Evolutionary conservation across 2,888 invertebrate genomes (phyloP).

Genomic region (Podabrus alpinus): DNA sequence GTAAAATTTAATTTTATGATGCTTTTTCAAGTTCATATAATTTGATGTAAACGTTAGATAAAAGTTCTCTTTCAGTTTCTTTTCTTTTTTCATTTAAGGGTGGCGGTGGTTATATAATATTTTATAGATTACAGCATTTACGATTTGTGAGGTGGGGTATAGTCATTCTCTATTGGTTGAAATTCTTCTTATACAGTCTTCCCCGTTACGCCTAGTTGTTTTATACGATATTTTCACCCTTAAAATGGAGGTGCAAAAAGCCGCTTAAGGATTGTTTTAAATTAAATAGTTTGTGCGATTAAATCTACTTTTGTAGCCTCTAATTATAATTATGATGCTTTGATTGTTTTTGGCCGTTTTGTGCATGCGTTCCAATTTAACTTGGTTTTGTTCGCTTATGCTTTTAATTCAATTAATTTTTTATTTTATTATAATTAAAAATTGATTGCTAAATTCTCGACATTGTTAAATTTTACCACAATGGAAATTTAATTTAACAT

Average conservation of each 20-base stretch:
- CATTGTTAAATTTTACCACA: background rate
- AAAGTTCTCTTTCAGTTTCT: constrained; percentile 9
- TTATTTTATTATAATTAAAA: background rate
- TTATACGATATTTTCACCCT: constrained; percentile 40
- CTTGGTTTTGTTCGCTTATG: constrained; percentile 8
- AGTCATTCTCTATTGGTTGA: constrained; percentile 42
- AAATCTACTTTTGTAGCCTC: constrained; percentile 47
- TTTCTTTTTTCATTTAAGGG: constrained; percentile 25
- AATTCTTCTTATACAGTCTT: constrained; percentile 45
- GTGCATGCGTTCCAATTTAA: constrained; percentile 17
- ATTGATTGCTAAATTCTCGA: background rate
- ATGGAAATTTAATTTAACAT: background rate
- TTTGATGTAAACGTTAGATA: constrained; percentile 8
- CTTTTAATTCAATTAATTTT: background rate
- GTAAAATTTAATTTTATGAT: constrained; percentile 32
- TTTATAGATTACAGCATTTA: constrained; percentile 34
- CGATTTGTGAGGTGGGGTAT: constrained; percentile 37
- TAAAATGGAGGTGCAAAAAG: constrained; percentile 37
- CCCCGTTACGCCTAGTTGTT: constrained; percentile 41
- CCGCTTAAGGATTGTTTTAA: constrained; percentile 23
- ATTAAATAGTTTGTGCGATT: constrained; percentile 44
- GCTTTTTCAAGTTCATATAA: background rate
- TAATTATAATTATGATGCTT: constrained; percentile 38
- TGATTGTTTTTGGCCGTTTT: constrained; percentile 27
- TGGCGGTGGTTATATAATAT: constrained; percentile 35